Base-by-base conservation (phyloP, 2,888 invertebrate species). In the Cheilosia variabilis region DNA sequence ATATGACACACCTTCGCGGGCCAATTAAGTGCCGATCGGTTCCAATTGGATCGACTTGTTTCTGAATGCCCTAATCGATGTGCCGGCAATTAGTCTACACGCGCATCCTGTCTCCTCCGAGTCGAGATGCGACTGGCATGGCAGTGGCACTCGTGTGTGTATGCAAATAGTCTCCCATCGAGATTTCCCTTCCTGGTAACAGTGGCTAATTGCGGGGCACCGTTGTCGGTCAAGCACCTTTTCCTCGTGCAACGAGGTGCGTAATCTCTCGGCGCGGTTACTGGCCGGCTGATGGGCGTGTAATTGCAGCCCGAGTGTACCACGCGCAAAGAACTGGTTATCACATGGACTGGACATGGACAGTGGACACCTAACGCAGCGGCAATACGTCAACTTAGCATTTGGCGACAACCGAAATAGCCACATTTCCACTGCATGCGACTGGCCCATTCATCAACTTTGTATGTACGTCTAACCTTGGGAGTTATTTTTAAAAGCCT, bases 171-270 rank as follows among this genome's bases (percentile, higher is more conserved):
- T 17, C 37, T 45, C 41, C 19, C 47, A 71, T 63, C 69, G 24
- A 52, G 37, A 68, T 52, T 71, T 66, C 45, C 55, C 73, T 66
- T 73, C 66, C 19, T 68, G 47, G 65, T 52, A 62, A 24, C 47
- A 31, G 34, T 53, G 34, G 37, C 17, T 80, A 80, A 73, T 73
- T 73, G 41, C 72, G 24, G 19, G 45, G 24, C 45, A 68, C 73
- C 75, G 81, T 77, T 77, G 76, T 77, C 72, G 86, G 86, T 77
- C 76, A 86, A 72, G 45, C 45, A 81, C 81, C 80, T 81, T 47
- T 68, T 45, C 7, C 1, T 3, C 34, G 10, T 3, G 55, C 13
- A 3, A n/a, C 2, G 22, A n/a, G 62, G 37, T 17, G 37, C 27
- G n/a, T 24, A 47, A 34, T 55, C 62, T 22, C 58, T 60, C 17